A percentile compares a stretch with the other conserved stretches of the same genome.
phyloP scores from a whole-genome alignment of 2,113 vertebrate genomes.

The Excalfactoria chinensis region DNA sequence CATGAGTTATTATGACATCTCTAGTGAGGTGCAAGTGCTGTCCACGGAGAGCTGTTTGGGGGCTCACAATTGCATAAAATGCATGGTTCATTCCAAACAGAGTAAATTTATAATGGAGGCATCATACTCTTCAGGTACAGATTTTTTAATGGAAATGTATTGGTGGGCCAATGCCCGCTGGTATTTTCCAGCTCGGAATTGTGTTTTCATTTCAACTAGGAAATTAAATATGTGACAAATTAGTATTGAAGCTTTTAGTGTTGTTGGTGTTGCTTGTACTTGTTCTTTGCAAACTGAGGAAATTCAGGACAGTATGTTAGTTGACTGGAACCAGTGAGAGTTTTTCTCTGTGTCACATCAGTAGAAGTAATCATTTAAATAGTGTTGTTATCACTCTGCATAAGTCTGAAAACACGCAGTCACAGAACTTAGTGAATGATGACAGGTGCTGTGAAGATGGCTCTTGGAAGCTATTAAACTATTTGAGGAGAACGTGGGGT shows the following conservation, averaged over 20 bases:
- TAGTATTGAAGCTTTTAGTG: not conserved
- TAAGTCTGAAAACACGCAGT: not conserved
- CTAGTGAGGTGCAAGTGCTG: not conserved
- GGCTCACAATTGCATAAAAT: not conserved
- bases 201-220: not conserved
- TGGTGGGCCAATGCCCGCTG: not conserved
- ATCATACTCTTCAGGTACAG: not conserved
- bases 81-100: not conserved
- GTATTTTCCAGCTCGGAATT: not conserved
- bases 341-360: not conserved
- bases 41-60: not conserved
- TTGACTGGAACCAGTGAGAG: not conserved
- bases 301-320: not conserved
- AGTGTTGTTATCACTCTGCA: not conserved
- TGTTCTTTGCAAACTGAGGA: not conserved
- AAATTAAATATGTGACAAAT: not conserved
- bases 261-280: not conserved
- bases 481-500: not conserved
- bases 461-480: not conserved
- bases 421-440: not conserved
- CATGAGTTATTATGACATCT: not conserved
- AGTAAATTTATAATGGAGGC: not conserved
- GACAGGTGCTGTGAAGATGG: not conserved
- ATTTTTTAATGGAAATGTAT: not conserved
- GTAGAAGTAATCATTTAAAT: not conserved